These are phyloP conservation scores for Lasioglossum pauxillum DNA, from an alignment of 2,888 invertebrate species.

Conservation along the genomic window DNA sequence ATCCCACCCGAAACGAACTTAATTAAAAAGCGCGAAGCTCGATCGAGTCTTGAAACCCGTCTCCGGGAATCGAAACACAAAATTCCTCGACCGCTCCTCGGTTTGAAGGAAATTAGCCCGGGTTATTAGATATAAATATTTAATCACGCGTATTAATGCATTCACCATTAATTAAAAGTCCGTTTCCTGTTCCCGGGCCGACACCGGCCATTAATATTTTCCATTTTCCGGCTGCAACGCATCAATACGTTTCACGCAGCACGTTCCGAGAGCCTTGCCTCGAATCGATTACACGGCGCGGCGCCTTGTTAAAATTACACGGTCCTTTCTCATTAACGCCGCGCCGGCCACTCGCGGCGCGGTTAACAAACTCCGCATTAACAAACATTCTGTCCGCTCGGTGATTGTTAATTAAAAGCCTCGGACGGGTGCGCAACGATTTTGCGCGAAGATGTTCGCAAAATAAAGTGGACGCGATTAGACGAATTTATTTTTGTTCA, in stretches of 20 bases:
- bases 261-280: background rate
- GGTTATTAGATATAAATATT: slow-evolving; percentile 6
- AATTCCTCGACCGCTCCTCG: background rate
- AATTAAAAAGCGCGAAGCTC: background rate
- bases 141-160: slow-evolving; percentile 7
- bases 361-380: background rate
- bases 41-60: background rate
- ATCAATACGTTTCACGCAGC: slow-evolving; percentile 4
- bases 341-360: background rate
- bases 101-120: background rate
- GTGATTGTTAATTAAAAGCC: slow-evolving; percentile 1
- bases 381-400: background rate
- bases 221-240: background rate
- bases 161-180: slow-evolving; percentile 2
- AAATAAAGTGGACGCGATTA: background rate
- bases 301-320: slow-evolving; percentile 24
- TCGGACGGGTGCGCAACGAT: background rate
- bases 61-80: background rate
- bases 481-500: background rate
- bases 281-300: slow-evolving; percentile 18
- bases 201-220: background rate
- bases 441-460: background rate
- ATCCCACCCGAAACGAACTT: background rate
- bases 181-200: background rate
- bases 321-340: slow-evolving; percentile 26